Conservation (phyloP, 2,797 vertebrate genomes). For the Hippoglossus hippoglossus region DNA sequence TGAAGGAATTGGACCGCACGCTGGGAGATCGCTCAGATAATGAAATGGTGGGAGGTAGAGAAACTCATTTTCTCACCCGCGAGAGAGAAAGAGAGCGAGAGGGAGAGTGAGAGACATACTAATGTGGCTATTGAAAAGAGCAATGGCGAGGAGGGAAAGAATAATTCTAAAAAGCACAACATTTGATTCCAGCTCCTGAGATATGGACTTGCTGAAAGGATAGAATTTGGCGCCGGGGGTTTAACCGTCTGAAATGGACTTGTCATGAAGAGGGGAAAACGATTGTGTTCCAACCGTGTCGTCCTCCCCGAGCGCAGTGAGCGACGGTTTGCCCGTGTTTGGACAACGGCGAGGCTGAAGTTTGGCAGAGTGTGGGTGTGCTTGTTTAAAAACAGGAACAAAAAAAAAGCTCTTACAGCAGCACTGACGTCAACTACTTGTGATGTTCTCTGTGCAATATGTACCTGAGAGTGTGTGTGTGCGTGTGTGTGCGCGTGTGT, state of each 20-base stretch:
- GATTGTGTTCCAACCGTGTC: conserved; percentile 51
- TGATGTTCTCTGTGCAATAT: conserved; percentile 51
- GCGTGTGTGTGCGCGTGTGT: conserved; percentile 27
- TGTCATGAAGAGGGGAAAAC: conserved; percentile 40
- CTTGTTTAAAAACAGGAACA: conserved; percentile 66
- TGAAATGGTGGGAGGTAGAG: conserved; percentile 82
- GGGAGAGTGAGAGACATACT: conserved; percentile 62
- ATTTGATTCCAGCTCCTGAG: conserved; percentile 61
- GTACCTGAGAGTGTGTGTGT: conserved; percentile 31
- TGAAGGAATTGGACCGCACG: conserved; percentile 75
- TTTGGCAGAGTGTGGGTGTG: conserved; percentile 76
- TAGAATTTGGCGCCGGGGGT: conserved; percentile 32
- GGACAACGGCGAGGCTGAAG: conserved; percentile 74
- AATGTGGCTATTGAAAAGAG: conserved; percentile 75
- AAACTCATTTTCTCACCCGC: conserved; percentile 79
- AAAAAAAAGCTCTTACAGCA: conserved; percentile 66
- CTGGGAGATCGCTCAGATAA: conserved; percentile 81
- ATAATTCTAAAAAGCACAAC: conserved; percentile 40
- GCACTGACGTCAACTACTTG: conserved; percentile 75
- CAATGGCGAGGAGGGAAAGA: conserved; percentile 40
- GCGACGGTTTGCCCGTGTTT: conserved; percentile 67
- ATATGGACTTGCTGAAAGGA: conserved; percentile 51
- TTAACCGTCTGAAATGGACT: conserved; percentile 49
- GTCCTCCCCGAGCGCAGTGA: conserved; percentile 48
- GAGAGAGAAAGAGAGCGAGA: conserved; percentile 57